These are phyloP conservation scores for Phoxinus phoxinus DNA, from an alignment of 2,113 vertebrate species.

Conservation along the genomic window DNA sequence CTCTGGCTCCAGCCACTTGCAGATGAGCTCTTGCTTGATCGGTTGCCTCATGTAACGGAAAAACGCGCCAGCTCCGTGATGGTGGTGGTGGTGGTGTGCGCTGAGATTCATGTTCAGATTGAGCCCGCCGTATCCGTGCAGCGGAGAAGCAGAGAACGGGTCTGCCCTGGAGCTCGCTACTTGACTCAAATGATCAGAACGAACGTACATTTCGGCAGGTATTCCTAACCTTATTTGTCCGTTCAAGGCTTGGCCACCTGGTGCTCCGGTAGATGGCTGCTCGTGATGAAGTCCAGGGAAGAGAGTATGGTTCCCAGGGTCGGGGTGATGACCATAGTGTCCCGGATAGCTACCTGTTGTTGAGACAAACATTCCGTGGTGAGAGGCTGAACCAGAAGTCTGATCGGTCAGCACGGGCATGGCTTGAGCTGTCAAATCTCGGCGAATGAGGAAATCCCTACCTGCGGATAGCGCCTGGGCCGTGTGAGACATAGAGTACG, in stretches of 20 bases:
- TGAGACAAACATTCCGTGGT: slow-evolving; percentile 96
- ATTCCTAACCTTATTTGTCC: slow-evolving; percentile 97
- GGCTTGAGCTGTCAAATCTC: slow-evolving; percentile 87
- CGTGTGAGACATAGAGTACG: slow-evolving; percentile 82
- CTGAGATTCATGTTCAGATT: slow-evolving; percentile 91
- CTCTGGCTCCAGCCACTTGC: slow-evolving; percentile 95
- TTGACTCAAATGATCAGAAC: slow-evolving; percentile 93
- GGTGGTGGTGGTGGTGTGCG: slow-evolving; percentile 88
- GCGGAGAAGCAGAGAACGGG: slow-evolving; percentile 87
- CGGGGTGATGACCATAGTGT: slow-evolving; percentile 95
- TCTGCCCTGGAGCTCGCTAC: slow-evolving; percentile 92
- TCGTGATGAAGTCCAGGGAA: slow-evolving; percentile 93
- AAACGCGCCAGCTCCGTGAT: slow-evolving; percentile 93
- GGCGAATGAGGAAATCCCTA: slow-evolving; percentile 88
- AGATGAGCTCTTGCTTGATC: slow-evolving; percentile 98
- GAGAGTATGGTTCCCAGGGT: slow-evolving; percentile 87
- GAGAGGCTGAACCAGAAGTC: slow-evolving; percentile 85
- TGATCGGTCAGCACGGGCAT: slow-evolving; percentile 85
- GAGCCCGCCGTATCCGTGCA: slow-evolving; percentile 90
- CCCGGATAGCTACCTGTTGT: slow-evolving; percentile 99
- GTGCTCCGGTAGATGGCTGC: slow-evolving; percentile 87
- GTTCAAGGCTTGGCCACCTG: slow-evolving; percentile 90
- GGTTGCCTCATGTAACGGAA: slow-evolving; percentile 99
- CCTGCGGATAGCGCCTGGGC: slow-evolving; percentile 85
- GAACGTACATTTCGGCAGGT: slow-evolving; percentile 97